Evolutionary conservation across 2,113 vertebrate genomes (phyloP).

Genomic region (Urocynchramus pylzowi): DNA sequence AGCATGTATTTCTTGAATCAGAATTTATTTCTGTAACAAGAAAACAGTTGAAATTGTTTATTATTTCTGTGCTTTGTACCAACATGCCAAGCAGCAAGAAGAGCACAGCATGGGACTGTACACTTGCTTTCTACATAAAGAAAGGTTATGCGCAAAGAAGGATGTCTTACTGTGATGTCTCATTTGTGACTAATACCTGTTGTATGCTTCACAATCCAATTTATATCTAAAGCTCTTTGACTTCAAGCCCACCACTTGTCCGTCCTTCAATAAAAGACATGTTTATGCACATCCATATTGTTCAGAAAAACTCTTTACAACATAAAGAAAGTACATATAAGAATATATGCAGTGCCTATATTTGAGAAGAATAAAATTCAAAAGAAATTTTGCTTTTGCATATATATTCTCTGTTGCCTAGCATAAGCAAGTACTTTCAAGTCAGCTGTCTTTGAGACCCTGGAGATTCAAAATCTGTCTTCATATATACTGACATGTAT

Average conservation of each 20-base stretch:
- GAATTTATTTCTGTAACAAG: neutral
- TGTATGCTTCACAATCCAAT: neutral
- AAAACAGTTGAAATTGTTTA: neutral
- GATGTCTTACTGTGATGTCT: neutral
- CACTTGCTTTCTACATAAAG: neutral
- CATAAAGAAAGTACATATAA: neutral
- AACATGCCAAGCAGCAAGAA: neutral
- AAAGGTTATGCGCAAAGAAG: neutral
- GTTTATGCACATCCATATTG: neutral
- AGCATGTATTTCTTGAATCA: neutral
- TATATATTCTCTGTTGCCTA: neutral
- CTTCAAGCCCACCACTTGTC: neutral
- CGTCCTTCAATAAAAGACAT: neutral
- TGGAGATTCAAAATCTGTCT: neutral
- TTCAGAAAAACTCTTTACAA: neutral
- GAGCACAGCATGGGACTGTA: neutral
- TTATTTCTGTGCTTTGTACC: neutral
- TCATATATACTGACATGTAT: neutral
- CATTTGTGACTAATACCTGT: neutral
- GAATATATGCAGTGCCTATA: neutral
- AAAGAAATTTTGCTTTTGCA: neutral
- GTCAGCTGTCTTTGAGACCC: neutral
- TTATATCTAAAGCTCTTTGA: neutral
- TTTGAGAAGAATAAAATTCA: neutral
- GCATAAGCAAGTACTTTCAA: neutral